Base-by-base conservation (phyloP, 2,888 invertebrate genomes). In the Thecophora atra region DNA sequence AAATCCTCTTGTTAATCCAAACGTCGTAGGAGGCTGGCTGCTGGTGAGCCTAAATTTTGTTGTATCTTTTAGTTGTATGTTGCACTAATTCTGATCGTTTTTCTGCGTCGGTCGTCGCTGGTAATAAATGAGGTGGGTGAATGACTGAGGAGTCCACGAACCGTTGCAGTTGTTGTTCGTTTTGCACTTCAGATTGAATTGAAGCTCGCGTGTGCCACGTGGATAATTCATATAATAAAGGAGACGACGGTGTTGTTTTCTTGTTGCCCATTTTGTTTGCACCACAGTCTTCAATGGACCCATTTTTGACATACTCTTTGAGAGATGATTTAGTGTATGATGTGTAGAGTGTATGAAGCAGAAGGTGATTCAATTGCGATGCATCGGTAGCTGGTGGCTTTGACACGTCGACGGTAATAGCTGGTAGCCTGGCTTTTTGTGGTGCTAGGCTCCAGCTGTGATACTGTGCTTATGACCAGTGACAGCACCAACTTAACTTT, bases 61-160 rank as follows among this genome's bases (percentile, higher is more conserved):
- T 47, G 17, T 47, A 17, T 47, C 17, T 11, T 47, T 47, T 47
- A 11, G 37, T 37, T 2, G 11, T 37, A 37, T 47, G 4, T 47
- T 60, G 60, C 17, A 3, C 26, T 1, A 17, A 24, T 28, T 28
- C 26, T 24, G 28, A 17, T 17, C 15, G 26, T 2, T 13, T 1
- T 15, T 26, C 17, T 58, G 26, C 30, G 17, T 7, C 71, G 56
- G 67, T 66, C 72, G 67, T 56, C 69, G 68, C 73, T 74, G 62
- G 64, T 73, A 64, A 65, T 72, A 47, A 47, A 37, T 37, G 37
- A 37, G 37, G 37, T 47, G 44, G 51, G 71, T 74, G 70, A 67
- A 67, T 51, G 56, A 70, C 58, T 42, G 70, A 62, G 62, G 44
- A 17, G n/a, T 26, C 67, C 47, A 1, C 5, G 13, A n/a, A 47